These are phyloP conservation scores for Bubo blakistoni DNA, from an alignment of 2,113 vertebrate species.

Conservation along the genomic window DNA sequence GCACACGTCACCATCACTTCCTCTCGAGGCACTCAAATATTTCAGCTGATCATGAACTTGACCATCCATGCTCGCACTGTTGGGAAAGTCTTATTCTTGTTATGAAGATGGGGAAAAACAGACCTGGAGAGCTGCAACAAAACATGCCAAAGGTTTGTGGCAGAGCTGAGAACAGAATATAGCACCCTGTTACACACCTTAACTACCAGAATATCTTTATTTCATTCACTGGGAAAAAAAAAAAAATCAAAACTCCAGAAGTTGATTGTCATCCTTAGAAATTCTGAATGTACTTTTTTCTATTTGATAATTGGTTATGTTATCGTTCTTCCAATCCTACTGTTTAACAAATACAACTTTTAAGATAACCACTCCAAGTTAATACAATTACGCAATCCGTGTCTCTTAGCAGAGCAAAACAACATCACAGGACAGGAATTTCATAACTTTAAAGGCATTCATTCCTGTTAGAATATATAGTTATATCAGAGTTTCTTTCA, in stretches of 20 bases:
- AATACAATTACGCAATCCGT: not conserved
- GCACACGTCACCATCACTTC: not conserved
- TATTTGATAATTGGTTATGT: not conserved
- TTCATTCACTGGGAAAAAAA: not conserved
- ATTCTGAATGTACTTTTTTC: not conserved
- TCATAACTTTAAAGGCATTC: not conserved
- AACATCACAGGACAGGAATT: not conserved
- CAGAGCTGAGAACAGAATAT: not conserved
- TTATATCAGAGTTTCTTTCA: not conserved
- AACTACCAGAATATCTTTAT: not conserved
- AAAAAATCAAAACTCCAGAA: not conserved
- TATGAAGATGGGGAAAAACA: not conserved
- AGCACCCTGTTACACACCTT: not conserved
- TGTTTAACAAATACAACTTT: not conserved
- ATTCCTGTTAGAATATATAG: not conserved
- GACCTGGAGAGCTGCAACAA: constrained; percentile 3
- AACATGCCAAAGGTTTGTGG: not conserved
- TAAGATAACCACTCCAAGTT: not conserved
- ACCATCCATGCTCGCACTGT: not conserved
- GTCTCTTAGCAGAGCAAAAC: not conserved
- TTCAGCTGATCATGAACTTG: not conserved
- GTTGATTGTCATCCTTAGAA: not conserved
- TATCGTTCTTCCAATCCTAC: not conserved
- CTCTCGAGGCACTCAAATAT: not conserved
- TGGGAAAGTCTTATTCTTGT: not conserved